phyloP scores from a whole-genome alignment of 2,888 invertebrate genomes.

The Ditylenchus weischeri region DNA sequence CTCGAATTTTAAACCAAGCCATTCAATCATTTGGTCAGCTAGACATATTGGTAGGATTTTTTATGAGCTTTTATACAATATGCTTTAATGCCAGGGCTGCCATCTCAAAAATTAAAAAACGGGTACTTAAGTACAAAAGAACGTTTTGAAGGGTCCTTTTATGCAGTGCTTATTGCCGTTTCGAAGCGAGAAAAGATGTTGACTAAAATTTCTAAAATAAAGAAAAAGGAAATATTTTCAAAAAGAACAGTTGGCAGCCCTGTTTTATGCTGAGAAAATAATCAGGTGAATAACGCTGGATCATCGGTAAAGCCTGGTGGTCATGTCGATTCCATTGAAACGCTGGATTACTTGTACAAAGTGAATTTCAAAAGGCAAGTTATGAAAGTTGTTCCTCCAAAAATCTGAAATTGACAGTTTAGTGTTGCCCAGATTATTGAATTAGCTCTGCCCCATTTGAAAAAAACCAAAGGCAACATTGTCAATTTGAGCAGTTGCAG shows the following conservation, averaged over 20 bases:
- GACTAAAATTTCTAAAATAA: too few species aligned
- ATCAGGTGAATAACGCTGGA: background rate
- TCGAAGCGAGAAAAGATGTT: too few species aligned
- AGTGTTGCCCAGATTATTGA: background rate
- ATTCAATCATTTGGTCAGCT: background rate
- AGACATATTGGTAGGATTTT: background rate
- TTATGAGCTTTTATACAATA: background rate
- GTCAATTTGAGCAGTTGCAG: slow-evolving; percentile 2
- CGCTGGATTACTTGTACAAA: background rate
- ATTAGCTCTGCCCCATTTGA: background rate
- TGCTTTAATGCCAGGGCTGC: too few species aligned
- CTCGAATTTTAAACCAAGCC: background rate
- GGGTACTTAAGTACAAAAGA: too few species aligned
- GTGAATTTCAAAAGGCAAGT: background rate
- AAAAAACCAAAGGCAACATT: slow-evolving; percentile 6
- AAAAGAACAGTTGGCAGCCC: too few species aligned
- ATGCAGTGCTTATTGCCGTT: too few species aligned
- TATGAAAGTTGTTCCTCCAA: background rate
- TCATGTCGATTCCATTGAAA: background rate
- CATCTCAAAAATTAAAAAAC: too few species aligned
- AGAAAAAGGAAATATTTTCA: too few species aligned
- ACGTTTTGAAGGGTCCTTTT: too few species aligned
- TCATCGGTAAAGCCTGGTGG: background rate
- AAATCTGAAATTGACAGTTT: background rate
- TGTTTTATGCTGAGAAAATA: background rate